Conservation (phyloP, 2,888 invertebrate genomes). For the Drosophila cognata region DNA sequence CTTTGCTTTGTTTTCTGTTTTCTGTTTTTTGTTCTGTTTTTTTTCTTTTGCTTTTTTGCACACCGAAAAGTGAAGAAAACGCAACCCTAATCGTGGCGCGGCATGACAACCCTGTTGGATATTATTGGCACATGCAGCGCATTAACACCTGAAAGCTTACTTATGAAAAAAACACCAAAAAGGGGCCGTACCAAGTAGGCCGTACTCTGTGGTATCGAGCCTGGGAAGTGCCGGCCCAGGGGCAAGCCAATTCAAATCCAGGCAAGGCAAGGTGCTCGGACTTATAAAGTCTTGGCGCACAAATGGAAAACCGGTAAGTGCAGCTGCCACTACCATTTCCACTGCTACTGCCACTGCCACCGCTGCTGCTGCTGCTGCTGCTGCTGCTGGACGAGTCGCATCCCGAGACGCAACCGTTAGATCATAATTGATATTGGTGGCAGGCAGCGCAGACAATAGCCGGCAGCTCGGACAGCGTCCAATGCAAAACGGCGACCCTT, state of each 20-base stretch:
- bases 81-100: conserved; percentile 34
- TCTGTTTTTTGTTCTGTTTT: not conserved
- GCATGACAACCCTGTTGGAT: conserved; percentile 58
- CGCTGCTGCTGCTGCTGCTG: not conserved
- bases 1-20: not conserved
- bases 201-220: conserved; percentile 53
- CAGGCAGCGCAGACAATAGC: conserved; percentile 46
- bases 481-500: conserved; percentile 41
- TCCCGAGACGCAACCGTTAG: conserved; percentile 56
- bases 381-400: conserved; percentile 38
- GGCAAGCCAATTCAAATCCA: conserved; percentile 22
- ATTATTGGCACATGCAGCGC: conserved; percentile 55
- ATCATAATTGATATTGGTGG: conserved; percentile 70
- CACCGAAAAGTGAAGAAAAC: conserved; percentile 26
- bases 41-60: conserved; percentile 26
- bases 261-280: conserved; percentile 36
- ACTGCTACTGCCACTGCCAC: conserved; percentile 26
- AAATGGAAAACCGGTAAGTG: conserved; percentile 53
- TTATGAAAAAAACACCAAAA: conserved; percentile 5
- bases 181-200: conserved; percentile 41
- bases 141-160: conserved; percentile 66
- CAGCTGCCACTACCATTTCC: conserved; percentile 22
- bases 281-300: conserved; percentile 6
- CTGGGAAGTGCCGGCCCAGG: conserved; percentile 72
- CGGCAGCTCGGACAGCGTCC: conserved; percentile 76